These are phyloP conservation scores for Sepioteuthis lessoniana DNA, from an alignment of 2,888 invertebrate genomes.

Conservation along the genomic window DNA sequence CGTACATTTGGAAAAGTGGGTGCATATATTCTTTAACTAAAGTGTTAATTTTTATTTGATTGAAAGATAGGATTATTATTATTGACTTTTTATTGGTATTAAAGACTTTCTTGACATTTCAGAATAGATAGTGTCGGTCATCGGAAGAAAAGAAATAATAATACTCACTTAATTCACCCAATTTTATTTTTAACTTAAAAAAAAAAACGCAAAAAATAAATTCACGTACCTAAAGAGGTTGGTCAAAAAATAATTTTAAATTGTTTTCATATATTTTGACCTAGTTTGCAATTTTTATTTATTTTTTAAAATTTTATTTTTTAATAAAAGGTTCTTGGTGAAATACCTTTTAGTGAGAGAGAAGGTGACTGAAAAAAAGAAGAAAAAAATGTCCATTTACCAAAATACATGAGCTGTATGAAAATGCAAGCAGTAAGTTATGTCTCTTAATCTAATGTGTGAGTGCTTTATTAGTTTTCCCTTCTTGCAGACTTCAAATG, in stretches of 20 bases:
- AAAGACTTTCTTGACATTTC: background rate
- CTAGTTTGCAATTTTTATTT: background rate
- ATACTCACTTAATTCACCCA: background rate
- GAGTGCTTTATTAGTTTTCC: background rate
- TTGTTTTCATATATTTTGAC: background rate
- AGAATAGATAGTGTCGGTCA: background rate
- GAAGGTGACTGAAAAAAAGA: background rate
- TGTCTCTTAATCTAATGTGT: background rate
- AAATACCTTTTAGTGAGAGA: background rate
- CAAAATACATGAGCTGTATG: background rate
- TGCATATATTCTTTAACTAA: background rate
- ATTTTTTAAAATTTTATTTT: background rate
- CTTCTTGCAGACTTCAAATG: background rate
- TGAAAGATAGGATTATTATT: background rate
- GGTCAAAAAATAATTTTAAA: background rate
- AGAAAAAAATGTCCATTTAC: background rate
- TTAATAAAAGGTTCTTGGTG: background rate
- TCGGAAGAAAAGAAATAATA: background rate
- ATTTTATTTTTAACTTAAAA: background rate
- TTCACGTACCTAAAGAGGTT: too few species aligned
- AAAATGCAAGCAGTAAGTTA: background rate
- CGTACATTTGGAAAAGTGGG: background rate
- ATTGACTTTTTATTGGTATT: background rate
- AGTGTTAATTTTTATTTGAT: background rate
- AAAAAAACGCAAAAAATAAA: background rate